Evolutionary conservation across 1,140 invertebrate genomes (phyloP).

Genomic region (Diuraphis noxia): DNA sequence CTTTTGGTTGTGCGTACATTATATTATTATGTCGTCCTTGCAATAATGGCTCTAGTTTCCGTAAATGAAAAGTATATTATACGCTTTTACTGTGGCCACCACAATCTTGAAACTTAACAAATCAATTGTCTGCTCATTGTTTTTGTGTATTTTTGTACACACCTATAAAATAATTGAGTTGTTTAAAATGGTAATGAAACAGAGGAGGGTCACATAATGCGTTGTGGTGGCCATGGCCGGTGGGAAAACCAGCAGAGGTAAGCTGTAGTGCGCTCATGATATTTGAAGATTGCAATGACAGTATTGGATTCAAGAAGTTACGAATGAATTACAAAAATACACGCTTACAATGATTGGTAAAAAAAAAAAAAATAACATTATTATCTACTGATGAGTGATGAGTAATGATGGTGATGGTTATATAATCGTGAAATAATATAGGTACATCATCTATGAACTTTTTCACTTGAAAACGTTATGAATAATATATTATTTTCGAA

Average conservation of each 20-base stretch:
- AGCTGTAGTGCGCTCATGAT: not conserved
- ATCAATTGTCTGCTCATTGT: conserved; percentile 16
- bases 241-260: not conserved
- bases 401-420: not conserved
- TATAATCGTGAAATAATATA: not conserved
- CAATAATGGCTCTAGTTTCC: not conserved
- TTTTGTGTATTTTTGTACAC: not conserved
- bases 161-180: not conserved
- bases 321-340: not conserved
- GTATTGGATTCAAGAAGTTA: not conserved
- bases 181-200: conserved; percentile 27
- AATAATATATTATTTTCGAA: too few species aligned
- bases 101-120: conserved; percentile 18
- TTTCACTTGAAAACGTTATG: not conserved
- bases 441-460: not conserved
- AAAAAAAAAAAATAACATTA: not conserved
- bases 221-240: not conserved
- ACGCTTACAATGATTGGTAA: not conserved
- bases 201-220: not conserved
- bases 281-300: not conserved
- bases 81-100: not conserved
- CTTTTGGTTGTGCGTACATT: not conserved
- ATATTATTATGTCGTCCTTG: conserved; percentile 35
- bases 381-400: not conserved
- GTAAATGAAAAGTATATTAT: conserved; percentile 10